Evolutionary conservation across 2,888 invertebrate genomes (phyloP).

Genomic region (Oconnorella tubifera): DNA sequence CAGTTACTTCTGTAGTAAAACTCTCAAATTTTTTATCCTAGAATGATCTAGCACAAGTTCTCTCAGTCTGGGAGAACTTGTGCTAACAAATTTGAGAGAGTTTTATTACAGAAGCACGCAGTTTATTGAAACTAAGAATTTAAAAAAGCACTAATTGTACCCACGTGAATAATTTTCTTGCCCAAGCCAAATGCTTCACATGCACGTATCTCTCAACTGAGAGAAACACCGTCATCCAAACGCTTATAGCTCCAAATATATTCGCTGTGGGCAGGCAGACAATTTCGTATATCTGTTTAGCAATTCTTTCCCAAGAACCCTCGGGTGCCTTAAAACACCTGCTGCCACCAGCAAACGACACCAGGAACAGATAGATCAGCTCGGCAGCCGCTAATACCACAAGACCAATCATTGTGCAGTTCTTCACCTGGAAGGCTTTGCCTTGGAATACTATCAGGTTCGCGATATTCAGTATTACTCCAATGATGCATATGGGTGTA

Average conservation of each 20-base stretch:
- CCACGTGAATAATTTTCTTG: conserved; percentile 8
- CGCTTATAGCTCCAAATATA: conserved; percentile 15
- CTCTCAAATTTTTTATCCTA: no score
- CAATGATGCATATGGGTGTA: conserved; percentile 14
- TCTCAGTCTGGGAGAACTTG: no score
- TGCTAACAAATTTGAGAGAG: no score
- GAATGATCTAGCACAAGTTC: no score
- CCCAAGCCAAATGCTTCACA: neutral
- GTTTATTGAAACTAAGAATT: no score
- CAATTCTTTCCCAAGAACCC: conserved; percentile 6
- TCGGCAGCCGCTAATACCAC: conserved; percentile 17
- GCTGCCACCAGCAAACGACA: neutral
- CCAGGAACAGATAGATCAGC: conserved; percentile 7
- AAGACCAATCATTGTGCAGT: conserved; percentile 14
- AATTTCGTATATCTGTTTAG: conserved; percentile 14
- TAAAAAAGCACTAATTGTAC: no score
- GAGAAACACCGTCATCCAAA: conserved; percentile 16
- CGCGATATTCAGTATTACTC: conserved; percentile 16
- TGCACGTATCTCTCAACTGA: conserved; percentile 16
- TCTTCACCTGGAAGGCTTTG: conserved; percentile 3
- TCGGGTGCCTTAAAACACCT: conserved; percentile 8
- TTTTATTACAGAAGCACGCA: no score
- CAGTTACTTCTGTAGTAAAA: no score
- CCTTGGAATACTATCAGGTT: conserved; percentile 14
- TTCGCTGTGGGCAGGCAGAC: conserved; percentile 18